phyloP scores from a whole-genome alignment of 2,797 vertebrate genomes.

The Bradypodion pumilum region DNA sequence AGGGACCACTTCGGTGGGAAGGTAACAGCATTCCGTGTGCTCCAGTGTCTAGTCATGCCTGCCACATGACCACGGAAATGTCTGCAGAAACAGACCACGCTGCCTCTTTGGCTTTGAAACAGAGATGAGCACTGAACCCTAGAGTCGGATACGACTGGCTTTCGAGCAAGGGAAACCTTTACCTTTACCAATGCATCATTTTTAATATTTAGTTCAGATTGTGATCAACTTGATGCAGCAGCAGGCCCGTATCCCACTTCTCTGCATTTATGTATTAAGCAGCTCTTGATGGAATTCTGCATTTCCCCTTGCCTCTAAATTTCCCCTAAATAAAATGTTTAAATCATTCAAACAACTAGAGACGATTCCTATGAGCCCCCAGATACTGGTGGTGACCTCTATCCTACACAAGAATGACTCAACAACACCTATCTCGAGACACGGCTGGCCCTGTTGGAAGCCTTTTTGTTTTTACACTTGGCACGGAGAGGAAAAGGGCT shows the following conservation, averaged over 20 bases:
- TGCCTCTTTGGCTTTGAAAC: too few relatives aligned
- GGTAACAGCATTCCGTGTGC: too few relatives aligned
- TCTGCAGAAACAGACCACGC: too few relatives aligned
- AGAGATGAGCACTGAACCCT: too few relatives aligned
- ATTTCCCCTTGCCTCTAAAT: background rate
- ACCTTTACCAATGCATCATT: too few relatives aligned
- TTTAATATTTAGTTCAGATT: background rate
- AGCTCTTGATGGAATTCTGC: background rate
- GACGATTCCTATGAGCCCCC: background rate
- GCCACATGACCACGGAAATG: too few relatives aligned
- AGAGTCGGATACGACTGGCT: too few relatives aligned
- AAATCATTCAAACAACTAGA: background rate
- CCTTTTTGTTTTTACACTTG: slow-evolving; percentile 20
- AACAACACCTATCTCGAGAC: slow-evolving; percentile 24
- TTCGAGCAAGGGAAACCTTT: too few relatives aligned
- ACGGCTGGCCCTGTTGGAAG: slow-evolving; percentile 28
- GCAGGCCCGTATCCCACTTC: slow-evolving; percentile 17
- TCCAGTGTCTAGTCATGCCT: too few relatives aligned
- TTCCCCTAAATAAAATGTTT: background rate
- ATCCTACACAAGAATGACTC: slow-evolving; percentile 24
- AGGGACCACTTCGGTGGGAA: too few relatives aligned
- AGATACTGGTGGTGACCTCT: background rate
- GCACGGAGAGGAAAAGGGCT: slow-evolving; percentile 14
- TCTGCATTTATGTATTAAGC: background rate
- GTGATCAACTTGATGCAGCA: background rate